Conservation (phyloP, 2,797 vertebrate genomes). For the Parambassis ranga region DNA sequence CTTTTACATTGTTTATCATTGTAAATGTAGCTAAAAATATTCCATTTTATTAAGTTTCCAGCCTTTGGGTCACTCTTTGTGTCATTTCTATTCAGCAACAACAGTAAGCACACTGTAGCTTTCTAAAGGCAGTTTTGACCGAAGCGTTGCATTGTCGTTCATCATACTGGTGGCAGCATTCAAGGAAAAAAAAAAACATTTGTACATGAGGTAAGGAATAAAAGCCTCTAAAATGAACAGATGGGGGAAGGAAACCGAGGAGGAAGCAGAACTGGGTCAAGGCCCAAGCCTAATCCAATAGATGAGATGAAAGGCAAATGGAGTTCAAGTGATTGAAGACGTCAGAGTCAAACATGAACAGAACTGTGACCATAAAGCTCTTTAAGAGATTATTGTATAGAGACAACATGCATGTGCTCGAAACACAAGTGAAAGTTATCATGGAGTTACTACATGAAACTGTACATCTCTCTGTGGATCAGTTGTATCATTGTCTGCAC, state of each 20-base stretch:
- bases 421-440: too few relatives aligned
- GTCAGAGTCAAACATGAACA: too few relatives aligned
- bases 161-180: background rate
- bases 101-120: background rate
- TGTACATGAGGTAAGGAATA: background rate
- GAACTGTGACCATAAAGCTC: too few relatives aligned
- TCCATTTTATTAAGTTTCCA: background rate
- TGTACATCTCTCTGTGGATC: too few relatives aligned
- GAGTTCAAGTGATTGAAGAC: conserved; percentile 33
- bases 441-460: too few relatives aligned
- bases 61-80: background rate
- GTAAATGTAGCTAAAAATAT: background rate
- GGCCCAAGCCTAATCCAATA: conserved; percentile 51
- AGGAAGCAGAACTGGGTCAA: conserved; percentile 15
- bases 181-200: background rate
- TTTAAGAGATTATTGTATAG: too few relatives aligned
- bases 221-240: conserved; percentile 3
- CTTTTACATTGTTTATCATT: too few relatives aligned
- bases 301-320: conserved; percentile 52
- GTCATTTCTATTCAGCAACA: background rate
- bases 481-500: too few relatives aligned
- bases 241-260: conserved; percentile 10
- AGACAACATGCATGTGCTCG: too few relatives aligned
- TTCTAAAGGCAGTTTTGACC: background rate
- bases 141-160: background rate